Evolutionary conservation across 1,140 invertebrate genomes (phyloP), one percentile per base, ranked within the genome.

Genomic region (Drosophila takahashii): DNA sequence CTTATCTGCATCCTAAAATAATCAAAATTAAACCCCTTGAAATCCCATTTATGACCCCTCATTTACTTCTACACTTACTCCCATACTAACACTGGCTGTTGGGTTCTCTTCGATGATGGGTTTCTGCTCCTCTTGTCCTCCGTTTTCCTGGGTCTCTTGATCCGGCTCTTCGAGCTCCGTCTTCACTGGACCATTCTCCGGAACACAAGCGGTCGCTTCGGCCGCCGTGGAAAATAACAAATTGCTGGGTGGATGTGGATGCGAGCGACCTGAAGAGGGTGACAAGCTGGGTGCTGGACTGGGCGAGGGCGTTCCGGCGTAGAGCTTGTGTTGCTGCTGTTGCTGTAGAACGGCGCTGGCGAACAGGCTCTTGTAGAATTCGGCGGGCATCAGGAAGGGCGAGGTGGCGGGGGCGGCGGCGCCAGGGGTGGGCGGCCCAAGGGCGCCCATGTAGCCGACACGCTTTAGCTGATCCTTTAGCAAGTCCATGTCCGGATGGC

Each of bases 301-400:
- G 56, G 66, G 69, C 1, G 76, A 80, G 13, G 84, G 85, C 1
- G 76, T 83, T 34, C 79, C 71, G 10, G 59, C 36, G 29, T 74
- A 80, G 54, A 60, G 61, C 45, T 79, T 77, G 36, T 84, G 79
- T 2, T 74, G 75, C 22, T 90, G 74, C 10, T 91, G 81, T 22
- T 90, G 75, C 15, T 91, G 93, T 42, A 95, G 92, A 4, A 95
- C 94, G 8, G 95, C 94, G 85, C 94, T 96, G 18, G 95, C 95
- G 70, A 96, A 92, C 47, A 96, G 93, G 81, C 94, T 96, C 90
- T 96, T 96, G 87, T 96, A 96, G 66, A 96, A 93, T 79, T 96
- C 95, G 58, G 95, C 95, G 7, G 95, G 95, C 65, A 96, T 93
- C 13, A 96, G 92, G 79, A 96, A 95, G 7, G 94, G 93, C 3